Conservation (phyloP, 2,797 vertebrate genomes). For the Micrastur ruficollis region DNA sequence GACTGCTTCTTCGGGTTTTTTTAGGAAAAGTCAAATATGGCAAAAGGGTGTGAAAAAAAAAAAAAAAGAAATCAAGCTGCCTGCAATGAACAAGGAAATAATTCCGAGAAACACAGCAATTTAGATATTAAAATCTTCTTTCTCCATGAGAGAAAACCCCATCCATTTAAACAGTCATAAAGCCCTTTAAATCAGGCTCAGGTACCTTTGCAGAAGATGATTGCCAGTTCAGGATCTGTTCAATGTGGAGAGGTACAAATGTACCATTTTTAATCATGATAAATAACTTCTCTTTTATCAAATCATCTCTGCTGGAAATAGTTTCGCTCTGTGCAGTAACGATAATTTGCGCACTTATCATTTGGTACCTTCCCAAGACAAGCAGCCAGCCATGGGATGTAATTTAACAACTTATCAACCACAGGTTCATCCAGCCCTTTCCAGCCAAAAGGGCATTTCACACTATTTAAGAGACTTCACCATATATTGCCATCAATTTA, state of each 20-base stretch:
- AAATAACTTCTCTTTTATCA: constrained; percentile 66
- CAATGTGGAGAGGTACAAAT: constrained; percentile 35
- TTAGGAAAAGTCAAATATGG: not conserved
- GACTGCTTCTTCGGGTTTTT: not conserved
- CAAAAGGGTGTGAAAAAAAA: not conserved
- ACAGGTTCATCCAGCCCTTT: constrained; percentile 35
- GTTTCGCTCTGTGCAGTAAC: not conserved
- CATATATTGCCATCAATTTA: constrained; percentile 54
- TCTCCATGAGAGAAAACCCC: not conserved
- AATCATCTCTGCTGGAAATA: constrained; percentile 53
- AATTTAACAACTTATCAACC: constrained; percentile 65
- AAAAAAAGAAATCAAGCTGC: not conserved
- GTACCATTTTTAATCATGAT: constrained; percentile 47
- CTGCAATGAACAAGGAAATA: not conserved
- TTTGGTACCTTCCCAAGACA: constrained; percentile 30
- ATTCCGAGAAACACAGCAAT: not conserved
- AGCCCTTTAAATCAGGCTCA: constrained; percentile 9
- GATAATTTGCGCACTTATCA: constrained; percentile 42
- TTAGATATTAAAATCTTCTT: constrained; percentile 9
- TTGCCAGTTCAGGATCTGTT: constrained; percentile 37
- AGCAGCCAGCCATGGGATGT: constrained; percentile 49
- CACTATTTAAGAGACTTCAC: constrained; percentile 52
- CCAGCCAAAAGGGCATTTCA: constrained; percentile 58
- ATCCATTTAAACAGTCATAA: constrained; percentile 6
- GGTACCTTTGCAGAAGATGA: constrained; percentile 7